Base-by-base conservation (phyloP, 2,113 vertebrate species). In the Mohoua ochrocephala region DNA sequence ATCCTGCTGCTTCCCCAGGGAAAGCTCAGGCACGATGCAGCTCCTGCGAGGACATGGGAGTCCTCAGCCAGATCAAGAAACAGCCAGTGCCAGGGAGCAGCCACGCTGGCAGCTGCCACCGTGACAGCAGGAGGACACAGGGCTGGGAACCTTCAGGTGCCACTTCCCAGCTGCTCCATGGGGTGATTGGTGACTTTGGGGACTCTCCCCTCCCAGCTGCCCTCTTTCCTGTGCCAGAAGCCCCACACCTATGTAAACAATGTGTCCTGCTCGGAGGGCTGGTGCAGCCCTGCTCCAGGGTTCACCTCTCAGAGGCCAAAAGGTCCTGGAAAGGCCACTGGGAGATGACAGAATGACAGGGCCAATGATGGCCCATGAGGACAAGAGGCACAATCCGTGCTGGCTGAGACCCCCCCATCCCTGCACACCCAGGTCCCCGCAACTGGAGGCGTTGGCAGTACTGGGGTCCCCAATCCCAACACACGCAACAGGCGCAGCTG, bases 291-390 rank as follows among this genome's bases (percentile, higher is more conserved):
- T 0, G 4, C 23, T 65, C 42, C 31, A 33, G 28, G 9, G 16
- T 37, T 37, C 24, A 5, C 5, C 23, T 21, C 65, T 47, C 7
- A 3, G 42, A 67, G 30, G 44, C 67, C 76, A 60, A 50, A 78
- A 60, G n/a, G 19, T 64, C 44, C 37, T 3, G 2, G 31, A 64
- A 53, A 71, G 23, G 47, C 67, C 39, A n/a, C 30, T 1, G 2
- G 4, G 12, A 59, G 18, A 57, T 10, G 44, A 23, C 0, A 1
- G 56, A 61, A n/a, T 0, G 41, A 33, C 1, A 12, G 14, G 47
- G 39, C 27, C 28, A 16, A 18, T 20, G 33, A 45, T 1, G 30
- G 44, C 23, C 23, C 52, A 1, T 1, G 31, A 85, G 41, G 60
- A 61, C 45, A 42, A 49, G 7, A 7, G 44, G 47, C 60, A 69